Evolutionary conservation across 2,888 invertebrate genomes (phyloP).

Genomic region (Nephrotoma appendiculata): DNA sequence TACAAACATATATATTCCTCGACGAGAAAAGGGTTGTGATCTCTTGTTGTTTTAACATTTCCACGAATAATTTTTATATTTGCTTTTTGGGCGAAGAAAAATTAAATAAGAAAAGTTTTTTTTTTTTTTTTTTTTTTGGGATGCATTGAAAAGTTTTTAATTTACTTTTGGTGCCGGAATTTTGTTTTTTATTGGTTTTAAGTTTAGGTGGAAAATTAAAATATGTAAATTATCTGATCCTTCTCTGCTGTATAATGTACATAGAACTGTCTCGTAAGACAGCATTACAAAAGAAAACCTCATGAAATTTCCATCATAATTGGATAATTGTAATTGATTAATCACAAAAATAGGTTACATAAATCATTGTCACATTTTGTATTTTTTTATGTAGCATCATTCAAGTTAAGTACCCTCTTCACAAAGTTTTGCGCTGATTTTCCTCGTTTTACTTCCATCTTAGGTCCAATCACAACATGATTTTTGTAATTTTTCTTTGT

Average conservation of each 20-base stretch:
- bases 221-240: background rate
- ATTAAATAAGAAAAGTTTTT: background rate
- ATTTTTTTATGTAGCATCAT: background rate
- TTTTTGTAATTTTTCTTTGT: background rate
- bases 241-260: background rate
- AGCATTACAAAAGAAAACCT: background rate
- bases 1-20: background rate
- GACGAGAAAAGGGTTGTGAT: background rate
- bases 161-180: background rate
- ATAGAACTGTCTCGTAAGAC: background rate
- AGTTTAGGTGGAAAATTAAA: background rate
- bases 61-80: background rate
- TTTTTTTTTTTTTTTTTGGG: background rate
- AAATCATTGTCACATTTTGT: background rate
- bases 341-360: background rate
- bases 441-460: background rate
- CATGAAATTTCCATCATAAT: background rate
- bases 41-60: background rate
- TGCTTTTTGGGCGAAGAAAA: background rate
- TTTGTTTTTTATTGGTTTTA: background rate
- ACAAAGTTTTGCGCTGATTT: background rate
- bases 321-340: background rate
- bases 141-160: background rate
- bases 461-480: background rate
- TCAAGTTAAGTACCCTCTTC: background rate